phyloP scores from a whole-genome alignment of 2,113 vertebrate species.

The Lampris incognitus region DNA sequence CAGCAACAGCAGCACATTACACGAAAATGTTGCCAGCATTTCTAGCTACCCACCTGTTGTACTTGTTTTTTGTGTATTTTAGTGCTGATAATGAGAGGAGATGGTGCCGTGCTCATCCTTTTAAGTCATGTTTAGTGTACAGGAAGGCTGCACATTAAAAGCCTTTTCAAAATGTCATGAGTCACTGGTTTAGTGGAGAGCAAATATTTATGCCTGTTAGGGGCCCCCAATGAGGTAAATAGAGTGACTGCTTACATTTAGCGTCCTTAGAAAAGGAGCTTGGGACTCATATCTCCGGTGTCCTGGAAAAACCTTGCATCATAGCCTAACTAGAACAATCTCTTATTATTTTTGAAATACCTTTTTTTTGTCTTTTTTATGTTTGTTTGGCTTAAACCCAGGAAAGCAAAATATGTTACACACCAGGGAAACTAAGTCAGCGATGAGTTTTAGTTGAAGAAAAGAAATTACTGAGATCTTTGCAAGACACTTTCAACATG shows the following conservation, averaged over 20 bases:
- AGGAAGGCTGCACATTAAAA: slow-evolving; percentile 74
- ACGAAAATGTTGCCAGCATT: slow-evolving; percentile 57
- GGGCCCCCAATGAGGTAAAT: slow-evolving; percentile 83
- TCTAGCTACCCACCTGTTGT: slow-evolving; percentile 74
- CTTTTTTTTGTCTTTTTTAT: slow-evolving; percentile 36
- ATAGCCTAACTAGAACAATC: slow-evolving; percentile 52
- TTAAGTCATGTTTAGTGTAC: slow-evolving; percentile 78
- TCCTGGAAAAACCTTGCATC: slow-evolving; percentile 37
- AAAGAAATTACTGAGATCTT: too few relatives aligned
- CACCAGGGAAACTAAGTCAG: not conserved
- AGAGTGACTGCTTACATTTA: slow-evolving; percentile 82
- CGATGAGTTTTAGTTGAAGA: not conserved
- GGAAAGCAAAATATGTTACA: slow-evolving; percentile 20
- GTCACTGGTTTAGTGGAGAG: slow-evolving; percentile 80
- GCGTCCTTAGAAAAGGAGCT: slow-evolving; percentile 67
- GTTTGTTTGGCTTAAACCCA: slow-evolving; percentile 48
- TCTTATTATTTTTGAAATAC: slow-evolving; percentile 62
- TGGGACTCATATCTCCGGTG: slow-evolving; percentile 62
- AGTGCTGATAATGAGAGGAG: slow-evolving; percentile 69
- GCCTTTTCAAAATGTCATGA: slow-evolving; percentile 83
- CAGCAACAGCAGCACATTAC: slow-evolving; percentile 57
- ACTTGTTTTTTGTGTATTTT: slow-evolving; percentile 65
- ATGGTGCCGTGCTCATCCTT: slow-evolving; percentile 64
- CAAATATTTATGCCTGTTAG: slow-evolving; percentile 85
- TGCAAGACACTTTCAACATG: too few relatives aligned